Evolutionary conservation across 2,113 vertebrate genomes (phyloP).

Genomic region (Laticauda laticaudata): DNA sequence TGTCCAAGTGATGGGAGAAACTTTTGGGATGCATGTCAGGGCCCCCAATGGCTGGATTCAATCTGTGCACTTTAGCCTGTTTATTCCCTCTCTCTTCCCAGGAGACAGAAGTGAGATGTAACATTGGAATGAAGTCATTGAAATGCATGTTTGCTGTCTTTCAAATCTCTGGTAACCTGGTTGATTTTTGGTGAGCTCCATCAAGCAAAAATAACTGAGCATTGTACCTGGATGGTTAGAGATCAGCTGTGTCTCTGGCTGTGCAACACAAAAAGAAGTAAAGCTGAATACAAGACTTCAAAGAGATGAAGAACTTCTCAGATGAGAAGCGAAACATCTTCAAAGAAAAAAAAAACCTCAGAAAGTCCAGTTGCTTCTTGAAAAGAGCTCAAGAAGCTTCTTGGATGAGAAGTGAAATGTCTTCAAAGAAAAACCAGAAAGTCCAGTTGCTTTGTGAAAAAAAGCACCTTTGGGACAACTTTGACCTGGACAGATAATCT

Average conservation of each 20-base stretch:
- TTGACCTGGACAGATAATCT: too few species aligned
- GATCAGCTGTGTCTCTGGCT: neutral
- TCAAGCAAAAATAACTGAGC: neutral
- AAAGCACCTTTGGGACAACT: too few species aligned
- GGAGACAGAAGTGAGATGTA: neutral
- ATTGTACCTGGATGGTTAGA: neutral
- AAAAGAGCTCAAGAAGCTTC: too few species aligned
- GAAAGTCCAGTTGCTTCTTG: too few species aligned
- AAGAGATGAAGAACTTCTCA: too few species aligned
- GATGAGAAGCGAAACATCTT: too few species aligned
- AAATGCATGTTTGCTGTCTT: neutral
- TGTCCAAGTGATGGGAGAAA: slow-evolving; percentile 2
- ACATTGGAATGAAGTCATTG: neutral
- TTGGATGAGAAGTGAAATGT: too few species aligned
- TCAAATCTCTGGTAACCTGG: neutral
- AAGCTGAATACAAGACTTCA: neutral
- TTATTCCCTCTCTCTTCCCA: slow-evolving; percentile 8
- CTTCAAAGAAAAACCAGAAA: too few species aligned
- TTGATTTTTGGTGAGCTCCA: neutral
- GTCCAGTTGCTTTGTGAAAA: too few species aligned
- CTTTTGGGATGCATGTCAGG: neutral
- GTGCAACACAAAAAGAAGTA: neutral
- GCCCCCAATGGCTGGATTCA: neutral
- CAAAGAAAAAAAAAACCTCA: too few species aligned
- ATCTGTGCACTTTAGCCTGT: neutral